phyloP scores from a whole-genome alignment of 2,797 vertebrate species.

The Pseudomugil gertrudae region DNA sequence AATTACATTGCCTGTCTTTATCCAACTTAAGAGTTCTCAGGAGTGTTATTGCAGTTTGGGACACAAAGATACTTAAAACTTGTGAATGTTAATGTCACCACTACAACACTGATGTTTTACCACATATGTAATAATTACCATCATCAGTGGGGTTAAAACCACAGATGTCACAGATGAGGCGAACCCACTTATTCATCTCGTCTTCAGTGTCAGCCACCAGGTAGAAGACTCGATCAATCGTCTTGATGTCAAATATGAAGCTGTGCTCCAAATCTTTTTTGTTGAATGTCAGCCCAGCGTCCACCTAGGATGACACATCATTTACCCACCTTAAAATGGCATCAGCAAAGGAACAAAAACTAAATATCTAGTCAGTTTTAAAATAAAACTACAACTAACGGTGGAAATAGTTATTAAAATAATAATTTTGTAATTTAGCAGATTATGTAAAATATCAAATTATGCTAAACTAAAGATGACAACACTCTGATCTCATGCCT shows the following conservation, averaged over 20 bases:
- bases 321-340: background rate
- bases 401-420: too few species aligned
- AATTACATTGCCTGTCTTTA: background rate
- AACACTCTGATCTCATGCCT: too few species aligned
- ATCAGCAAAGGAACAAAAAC: background rate
- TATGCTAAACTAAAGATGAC: too few species aligned
- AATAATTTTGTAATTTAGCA: too few species aligned
- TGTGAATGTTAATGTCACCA: background rate
- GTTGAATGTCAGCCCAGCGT: conserved; percentile 96
- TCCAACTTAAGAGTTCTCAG: too few species aligned
- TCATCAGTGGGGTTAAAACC: conserved; percentile 99
- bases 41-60: too few species aligned
- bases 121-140: conserved; percentile 76
- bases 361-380: background rate
- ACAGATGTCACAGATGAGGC: conserved; percentile 98
- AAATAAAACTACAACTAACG: background rate
- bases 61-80: too few species aligned
- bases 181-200: conserved; percentile 99
- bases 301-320: conserved; percentile 78
- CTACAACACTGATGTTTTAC: too few species aligned
- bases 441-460: too few species aligned
- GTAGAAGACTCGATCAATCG: conserved; percentile 97
- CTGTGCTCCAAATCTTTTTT: conserved; percentile 99
- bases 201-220: conserved; percentile 98
- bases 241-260: conserved; percentile 99